Percentiles rank a stretch among this genome's conserved stretches.
phyloP scores from a whole-genome alignment of 2,888 invertebrate genomes.

The Luffia ferchaultella region DNA sequence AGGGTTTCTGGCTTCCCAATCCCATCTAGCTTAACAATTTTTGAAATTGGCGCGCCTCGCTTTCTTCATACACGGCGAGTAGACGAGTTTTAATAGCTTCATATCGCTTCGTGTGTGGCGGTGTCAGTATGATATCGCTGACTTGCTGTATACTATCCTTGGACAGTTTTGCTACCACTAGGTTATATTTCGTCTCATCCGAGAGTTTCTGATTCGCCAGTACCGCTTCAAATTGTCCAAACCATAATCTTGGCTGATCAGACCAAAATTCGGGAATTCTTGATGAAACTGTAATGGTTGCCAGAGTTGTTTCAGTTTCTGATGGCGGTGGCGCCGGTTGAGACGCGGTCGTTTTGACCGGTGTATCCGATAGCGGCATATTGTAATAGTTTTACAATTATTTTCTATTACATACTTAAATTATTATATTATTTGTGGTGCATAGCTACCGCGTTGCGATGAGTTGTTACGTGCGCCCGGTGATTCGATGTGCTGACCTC shows the following conservation, averaged over 20 bases:
- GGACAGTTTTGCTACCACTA: constrained; percentile 14
- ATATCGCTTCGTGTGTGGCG: constrained; percentile 14
- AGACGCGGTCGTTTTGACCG: too few relatives aligned
- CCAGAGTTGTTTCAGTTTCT: not conserved
- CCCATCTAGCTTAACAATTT: constrained; percentile 12
- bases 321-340: too few relatives aligned
- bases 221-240: constrained; percentile 3
- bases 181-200: constrained; percentile 12
- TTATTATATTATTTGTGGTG: too few relatives aligned
- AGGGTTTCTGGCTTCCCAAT: constrained; percentile 14
- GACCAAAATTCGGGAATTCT: constrained; percentile 7
- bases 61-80: constrained; percentile 13
- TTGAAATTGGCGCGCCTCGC: constrained; percentile 8
- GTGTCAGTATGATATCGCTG: constrained; percentile 14
- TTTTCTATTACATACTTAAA: too few relatives aligned
- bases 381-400: too few relatives aligned
- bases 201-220: not conserved
- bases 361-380: too few relatives aligned
- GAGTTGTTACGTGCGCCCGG: too few relatives aligned
- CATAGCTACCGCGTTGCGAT: too few relatives aligned
- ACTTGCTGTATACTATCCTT: constrained; percentile 17
- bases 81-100: constrained; percentile 9
- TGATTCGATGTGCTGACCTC: too few relatives aligned
- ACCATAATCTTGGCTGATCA: constrained; percentile 13
- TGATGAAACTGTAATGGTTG: not conserved